These are phyloP conservation scores for Nasua narica DNA, from an alignment of 2,797 vertebrate species.

Conservation along the genomic window DNA sequence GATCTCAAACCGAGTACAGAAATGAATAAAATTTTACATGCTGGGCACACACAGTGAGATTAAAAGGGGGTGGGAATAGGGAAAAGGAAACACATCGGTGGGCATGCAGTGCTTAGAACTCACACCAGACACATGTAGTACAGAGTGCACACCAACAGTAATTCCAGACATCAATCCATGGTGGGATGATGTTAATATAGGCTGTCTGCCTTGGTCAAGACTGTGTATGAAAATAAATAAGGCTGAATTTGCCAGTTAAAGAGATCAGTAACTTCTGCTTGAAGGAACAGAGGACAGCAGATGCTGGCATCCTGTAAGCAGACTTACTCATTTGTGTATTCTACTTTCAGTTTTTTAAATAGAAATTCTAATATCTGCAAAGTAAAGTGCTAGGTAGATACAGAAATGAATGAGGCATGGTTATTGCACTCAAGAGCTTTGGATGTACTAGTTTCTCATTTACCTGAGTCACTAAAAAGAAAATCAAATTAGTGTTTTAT, in stretches of 20 bases:
- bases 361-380: constrained; percentile 20
- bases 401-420: constrained; percentile 13
- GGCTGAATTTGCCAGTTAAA: not conserved
- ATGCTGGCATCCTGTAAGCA: not conserved
- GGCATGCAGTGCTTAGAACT: not conserved
- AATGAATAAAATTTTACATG: constrained; percentile 9
- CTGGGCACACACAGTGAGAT: not conserved
- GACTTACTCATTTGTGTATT: not conserved
- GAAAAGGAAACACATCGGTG: not conserved
- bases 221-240: not conserved
- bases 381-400: not conserved
- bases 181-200: not conserved
- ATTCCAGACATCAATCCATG: not conserved
- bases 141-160: not conserved
- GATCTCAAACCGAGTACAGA: not conserved
- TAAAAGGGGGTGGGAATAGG: not conserved
- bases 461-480: not conserved
- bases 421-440: constrained; percentile 18
- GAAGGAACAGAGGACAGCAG: not conserved
- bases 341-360: not conserved
- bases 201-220: not conserved
- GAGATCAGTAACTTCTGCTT: not conserved
- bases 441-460: not conserved
- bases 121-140: not conserved
- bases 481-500: constrained; percentile 26